These are phyloP conservation scores for Oostethus manadensis DNA, from an alignment of 2,113 vertebrate genomes.

Conservation along the genomic window DNA sequence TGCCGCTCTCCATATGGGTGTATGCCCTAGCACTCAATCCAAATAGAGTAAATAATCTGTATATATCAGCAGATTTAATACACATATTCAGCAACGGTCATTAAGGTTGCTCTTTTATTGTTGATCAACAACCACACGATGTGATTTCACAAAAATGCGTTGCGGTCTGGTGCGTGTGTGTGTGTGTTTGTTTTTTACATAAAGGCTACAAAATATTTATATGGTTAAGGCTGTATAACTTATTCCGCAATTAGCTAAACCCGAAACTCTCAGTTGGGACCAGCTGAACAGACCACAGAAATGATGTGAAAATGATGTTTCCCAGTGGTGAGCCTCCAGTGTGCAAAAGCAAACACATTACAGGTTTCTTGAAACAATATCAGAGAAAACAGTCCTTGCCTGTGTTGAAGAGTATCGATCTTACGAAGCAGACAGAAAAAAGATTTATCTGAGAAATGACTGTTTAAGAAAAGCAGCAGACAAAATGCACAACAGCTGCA, in stretches of 20 bases:
- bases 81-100: not conserved
- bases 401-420: constrained; percentile 1
- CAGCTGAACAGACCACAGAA: constrained; percentile 54
- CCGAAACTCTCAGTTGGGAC: constrained; percentile 28
- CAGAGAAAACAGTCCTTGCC: constrained; percentile 16
- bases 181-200: not conserved
- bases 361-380: constrained; percentile 18
- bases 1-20: constrained; percentile 16
- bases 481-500: too few relatives aligned
- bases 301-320: constrained; percentile 33
- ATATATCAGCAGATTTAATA: constrained; percentile 1
- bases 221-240: not conserved
- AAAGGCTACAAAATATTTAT: not conserved
- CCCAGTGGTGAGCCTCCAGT: constrained; percentile 21
- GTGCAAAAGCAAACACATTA: constrained; percentile 21
- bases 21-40: constrained; percentile 17
- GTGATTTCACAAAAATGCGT: not conserved
- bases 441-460: too few relatives aligned
- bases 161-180: not conserved
- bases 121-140: not conserved
- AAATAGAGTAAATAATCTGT: constrained; percentile 18
- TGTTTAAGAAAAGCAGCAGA: too few relatives aligned
- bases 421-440: constrained; percentile 21
- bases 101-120: not conserved
- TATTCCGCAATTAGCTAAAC: constrained; percentile 6